Evolutionary conservation across 2,113 vertebrate species (phyloP).

Genomic region (Saccopteryx bilineata): DNA sequence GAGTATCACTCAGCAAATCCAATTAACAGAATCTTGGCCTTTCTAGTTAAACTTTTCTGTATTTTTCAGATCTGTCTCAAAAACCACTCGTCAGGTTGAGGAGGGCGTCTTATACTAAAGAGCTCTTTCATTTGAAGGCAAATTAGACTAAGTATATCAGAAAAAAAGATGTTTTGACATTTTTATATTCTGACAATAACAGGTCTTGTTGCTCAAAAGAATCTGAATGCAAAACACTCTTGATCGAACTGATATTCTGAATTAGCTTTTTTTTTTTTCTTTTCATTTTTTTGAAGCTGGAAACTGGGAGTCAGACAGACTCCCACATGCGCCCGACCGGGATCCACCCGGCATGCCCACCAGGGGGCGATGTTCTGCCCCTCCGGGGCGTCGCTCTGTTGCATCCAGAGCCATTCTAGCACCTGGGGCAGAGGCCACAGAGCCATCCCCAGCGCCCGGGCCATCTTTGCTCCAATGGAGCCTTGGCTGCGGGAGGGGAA

Average conservation of each 20-base stretch:
- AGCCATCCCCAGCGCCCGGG: no score
- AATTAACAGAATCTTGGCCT: conserved; percentile 22
- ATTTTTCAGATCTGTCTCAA: conserved; percentile 4
- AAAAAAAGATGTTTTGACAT: conserved; percentile 38
- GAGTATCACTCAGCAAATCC: neutral
- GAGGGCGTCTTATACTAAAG: neutral
- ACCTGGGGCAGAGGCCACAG: no score
- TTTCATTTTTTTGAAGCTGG: no score
- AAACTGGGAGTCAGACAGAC: no score
- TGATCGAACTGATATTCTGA: neutral
- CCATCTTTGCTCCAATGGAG: no score
- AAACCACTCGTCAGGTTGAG: neutral
- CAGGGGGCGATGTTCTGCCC: no score
- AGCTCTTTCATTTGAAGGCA: conserved; percentile 26
- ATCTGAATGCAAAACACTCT: neutral
- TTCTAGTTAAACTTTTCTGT: neutral
- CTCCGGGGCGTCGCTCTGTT: no score
- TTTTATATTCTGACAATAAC: conserved; percentile 36
- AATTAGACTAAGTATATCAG: neutral
- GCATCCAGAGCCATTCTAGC: no score
- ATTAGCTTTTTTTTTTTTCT: neutral
- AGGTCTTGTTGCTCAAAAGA: neutral
- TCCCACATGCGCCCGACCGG: no score
- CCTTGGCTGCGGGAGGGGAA: no score
- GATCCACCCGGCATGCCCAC: no score